Evolutionary conservation across 2,113 vertebrate genomes (phyloP).

Genomic region (Formicarius rufipectus): DNA sequence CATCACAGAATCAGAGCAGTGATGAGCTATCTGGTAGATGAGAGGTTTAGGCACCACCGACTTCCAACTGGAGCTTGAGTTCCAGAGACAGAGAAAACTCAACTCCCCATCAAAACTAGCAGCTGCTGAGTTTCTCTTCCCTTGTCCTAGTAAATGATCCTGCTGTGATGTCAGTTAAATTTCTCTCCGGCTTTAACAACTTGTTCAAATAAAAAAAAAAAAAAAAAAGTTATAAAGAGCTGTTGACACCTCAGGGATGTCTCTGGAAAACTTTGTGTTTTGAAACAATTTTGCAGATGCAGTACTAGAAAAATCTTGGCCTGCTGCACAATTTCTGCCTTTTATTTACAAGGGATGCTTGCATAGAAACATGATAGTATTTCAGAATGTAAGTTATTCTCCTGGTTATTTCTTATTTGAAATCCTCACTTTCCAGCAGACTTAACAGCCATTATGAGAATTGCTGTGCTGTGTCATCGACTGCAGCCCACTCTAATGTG

Average conservation of each 20-base stretch:
- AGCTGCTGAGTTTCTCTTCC: neutral
- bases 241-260: constrained; percentile 42
- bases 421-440: neutral
- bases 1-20: neutral
- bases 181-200: constrained; percentile 26
- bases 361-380: neutral
- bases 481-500: neutral
- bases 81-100: neutral
- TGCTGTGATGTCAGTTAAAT: neutral
- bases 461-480: neutral
- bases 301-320: neutral
- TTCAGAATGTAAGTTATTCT: neutral
- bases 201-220: neutral
- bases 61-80: neutral
- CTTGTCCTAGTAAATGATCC: neutral
- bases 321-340: neutral
- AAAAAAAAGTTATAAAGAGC: neutral
- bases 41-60: neutral
- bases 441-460: neutral
- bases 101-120: neutral
- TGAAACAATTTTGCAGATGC: constrained; percentile 42
- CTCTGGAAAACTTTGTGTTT: constrained; percentile 30
- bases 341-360: constrained; percentile 14
- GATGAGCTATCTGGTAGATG: neutral
- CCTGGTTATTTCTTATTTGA: neutral